Evolutionary conservation across 1,140 invertebrate genomes (phyloP).

Genomic region (Tachypleus tridentatus): DNA sequence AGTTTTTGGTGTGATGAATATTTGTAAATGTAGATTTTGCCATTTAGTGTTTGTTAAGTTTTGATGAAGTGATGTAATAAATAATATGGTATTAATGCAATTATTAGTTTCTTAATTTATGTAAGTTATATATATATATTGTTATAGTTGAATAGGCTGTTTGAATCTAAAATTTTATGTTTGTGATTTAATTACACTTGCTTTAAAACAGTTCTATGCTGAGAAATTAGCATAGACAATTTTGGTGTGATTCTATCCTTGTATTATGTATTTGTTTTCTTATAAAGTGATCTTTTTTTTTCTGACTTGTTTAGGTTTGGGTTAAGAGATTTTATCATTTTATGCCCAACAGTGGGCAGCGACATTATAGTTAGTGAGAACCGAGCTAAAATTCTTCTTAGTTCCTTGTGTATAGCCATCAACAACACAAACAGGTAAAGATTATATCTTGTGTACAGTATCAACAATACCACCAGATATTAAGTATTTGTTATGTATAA

Average conservation of each 20-base stretch:
- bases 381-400: constrained; percentile 67
- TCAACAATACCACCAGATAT: background rate
- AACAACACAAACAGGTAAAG: constrained; percentile 59
- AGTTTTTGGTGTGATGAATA: too few relatives aligned
- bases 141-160: too few relatives aligned
- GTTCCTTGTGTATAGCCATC: constrained; percentile 68
- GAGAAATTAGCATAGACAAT: too few relatives aligned
- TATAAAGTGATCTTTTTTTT: background rate
- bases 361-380: constrained; percentile 57
- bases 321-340: constrained; percentile 64
- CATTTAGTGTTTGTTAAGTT: too few relatives aligned
- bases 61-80: too few relatives aligned
- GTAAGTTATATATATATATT: too few relatives aligned
- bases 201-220: background rate
- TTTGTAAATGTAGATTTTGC: too few relatives aligned
- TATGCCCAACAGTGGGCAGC: constrained; percentile 44
- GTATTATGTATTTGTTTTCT: background rate
- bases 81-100: too few relatives aligned
- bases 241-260: too few relatives aligned
- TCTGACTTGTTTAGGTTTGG: constrained; percentile 51
- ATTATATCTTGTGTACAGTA: constrained; percentile 4
- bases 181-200: background rate
- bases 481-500: too few relatives aligned
- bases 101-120: too few relatives aligned
- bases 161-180: too few relatives aligned